Evolutionary conservation across 2,113 vertebrate genomes (phyloP), one percentile per base, ranked within the genome.

Genomic region (Anarhynchus alexandrinus): DNA sequence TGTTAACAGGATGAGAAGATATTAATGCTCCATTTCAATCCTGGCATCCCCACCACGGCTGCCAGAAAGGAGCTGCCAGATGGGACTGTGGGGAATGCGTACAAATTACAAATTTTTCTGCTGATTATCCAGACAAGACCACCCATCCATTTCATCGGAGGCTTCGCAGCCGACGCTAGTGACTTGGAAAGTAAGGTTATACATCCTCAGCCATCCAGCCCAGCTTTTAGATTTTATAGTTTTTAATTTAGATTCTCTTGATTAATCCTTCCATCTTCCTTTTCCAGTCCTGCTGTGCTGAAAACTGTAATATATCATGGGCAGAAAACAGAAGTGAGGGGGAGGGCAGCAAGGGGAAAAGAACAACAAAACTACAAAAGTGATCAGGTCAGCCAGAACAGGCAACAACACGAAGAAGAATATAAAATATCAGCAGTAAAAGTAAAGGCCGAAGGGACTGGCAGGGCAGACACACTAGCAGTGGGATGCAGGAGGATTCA

Each of bases 191-290:
- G 86, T 52, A 57, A 91, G 45, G 61, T 71, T 67, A 74, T 34
- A 83, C 20, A 82, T 64, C 43, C 77, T 79, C 61, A 96, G 65
- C 36, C 40, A 62, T 76, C 19, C 77, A 76, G 29, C 26, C 72
- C 76, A 77, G 38, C 27, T 82, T 93, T 73, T 67, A 82, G 47
- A 65, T 94, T 96, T 93, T 84, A 90, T 40, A 76, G 65, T 47
- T 93, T 96, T 96, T 94, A 87, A 96, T 96, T 94, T 82, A 93
- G 65, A 87, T 82, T 67, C 26, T 69, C 54, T 76, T 84, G 77
- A 94, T 95, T 92, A 96, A 88, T 92, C 67, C 77, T 89, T 83
- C 73, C 52, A 84, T 86, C 43, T 86, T 93, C 64, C 67, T 90
- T 90, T 78, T 90, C 40, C 38, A 80, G 65, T 16, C 69, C 59